A percentile compares a stretch with the other conserved stretches of the same genome.
Conservation (phyloP, 1,140 invertebrate genomes). For the Zaprionus vittiger region DNA sequence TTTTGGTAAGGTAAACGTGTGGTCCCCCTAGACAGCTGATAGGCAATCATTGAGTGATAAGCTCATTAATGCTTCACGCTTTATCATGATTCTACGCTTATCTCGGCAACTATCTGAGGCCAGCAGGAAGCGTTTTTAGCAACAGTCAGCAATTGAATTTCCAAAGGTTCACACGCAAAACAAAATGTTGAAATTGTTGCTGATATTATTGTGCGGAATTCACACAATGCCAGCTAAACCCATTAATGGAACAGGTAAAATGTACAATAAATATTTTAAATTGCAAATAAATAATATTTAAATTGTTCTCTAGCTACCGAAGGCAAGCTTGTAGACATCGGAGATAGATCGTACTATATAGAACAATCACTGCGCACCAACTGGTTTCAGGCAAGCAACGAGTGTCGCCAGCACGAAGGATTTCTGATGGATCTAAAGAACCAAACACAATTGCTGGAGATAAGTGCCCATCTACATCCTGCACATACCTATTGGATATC, state of each 20-base stretch:
- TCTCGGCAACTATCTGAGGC: neutral
- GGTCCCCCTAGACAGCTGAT: neutral
- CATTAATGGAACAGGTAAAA: slow-evolving; percentile 6
- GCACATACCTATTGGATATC: slow-evolving; percentile 46
- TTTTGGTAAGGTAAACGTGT: neutral
- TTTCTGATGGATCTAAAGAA: slow-evolving; percentile 26
- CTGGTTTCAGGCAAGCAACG: slow-evolving; percentile 47
- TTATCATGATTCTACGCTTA: slow-evolving; percentile 13
- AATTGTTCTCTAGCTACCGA: neutral
- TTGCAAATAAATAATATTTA: neutral
- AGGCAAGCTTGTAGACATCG: slow-evolving; percentile 2
- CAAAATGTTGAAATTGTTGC: slow-evolving; percentile 17
- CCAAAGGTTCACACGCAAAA: neutral
- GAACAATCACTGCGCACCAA: slow-evolving; percentile 21
- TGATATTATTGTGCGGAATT: slow-evolving; percentile 2
- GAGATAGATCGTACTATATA: slow-evolving; percentile 31
- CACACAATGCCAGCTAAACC: neutral
- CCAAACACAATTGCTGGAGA: slow-evolving; percentile 16
- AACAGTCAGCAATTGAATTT: neutral
- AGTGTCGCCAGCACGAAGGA: slow-evolving; percentile 40
- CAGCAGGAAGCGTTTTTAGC: neutral
- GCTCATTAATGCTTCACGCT: neutral
- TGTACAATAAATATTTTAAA: neutral
- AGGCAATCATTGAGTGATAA: neutral
- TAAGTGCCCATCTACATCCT: slow-evolving; percentile 30